A percentile compares a stretch with the other conserved stretches of the same genome.
Conservation (phyloP, 2,113 vertebrate species). For the Andinoacara biseriatus region DNA sequence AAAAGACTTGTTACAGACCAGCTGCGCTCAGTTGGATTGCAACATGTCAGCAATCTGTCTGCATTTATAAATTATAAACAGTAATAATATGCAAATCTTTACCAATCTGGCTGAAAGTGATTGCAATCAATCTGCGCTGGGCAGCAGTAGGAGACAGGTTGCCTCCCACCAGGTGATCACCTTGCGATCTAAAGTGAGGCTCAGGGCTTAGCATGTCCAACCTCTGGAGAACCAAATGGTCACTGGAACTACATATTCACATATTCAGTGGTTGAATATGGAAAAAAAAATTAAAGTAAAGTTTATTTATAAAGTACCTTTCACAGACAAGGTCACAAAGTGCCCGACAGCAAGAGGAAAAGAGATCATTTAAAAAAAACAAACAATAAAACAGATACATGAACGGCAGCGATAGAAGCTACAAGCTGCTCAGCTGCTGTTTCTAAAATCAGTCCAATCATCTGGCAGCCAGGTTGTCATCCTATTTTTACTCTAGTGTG, state of each 20-base stretch:
- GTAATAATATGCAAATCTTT: neutral
- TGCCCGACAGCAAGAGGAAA: neutral
- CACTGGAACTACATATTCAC: too few species aligned
- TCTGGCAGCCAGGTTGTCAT: neutral
- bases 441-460: neutral
- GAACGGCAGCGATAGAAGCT: neutral
- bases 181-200: accelerated
- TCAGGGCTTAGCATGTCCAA: neutral
- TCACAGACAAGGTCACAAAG: neutral
- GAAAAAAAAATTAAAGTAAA: neutral
- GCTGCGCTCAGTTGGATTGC: neutral
- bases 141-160: neutral
- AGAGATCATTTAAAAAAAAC: neutral
- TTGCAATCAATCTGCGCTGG: neutral
- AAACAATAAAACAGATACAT: neutral
- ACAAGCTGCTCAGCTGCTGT: neutral
- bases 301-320: neutral
- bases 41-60: neutral
- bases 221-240: accelerated
- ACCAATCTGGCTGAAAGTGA: neutral
- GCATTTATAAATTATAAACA: neutral
- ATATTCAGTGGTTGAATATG: neutral
- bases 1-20: neutral
- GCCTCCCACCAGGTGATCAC: accelerated
- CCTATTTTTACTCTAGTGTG: accelerated